Evolutionary conservation across 2,888 invertebrate species (phyloP).

Genomic region (Ephialtes manifestator): DNA sequence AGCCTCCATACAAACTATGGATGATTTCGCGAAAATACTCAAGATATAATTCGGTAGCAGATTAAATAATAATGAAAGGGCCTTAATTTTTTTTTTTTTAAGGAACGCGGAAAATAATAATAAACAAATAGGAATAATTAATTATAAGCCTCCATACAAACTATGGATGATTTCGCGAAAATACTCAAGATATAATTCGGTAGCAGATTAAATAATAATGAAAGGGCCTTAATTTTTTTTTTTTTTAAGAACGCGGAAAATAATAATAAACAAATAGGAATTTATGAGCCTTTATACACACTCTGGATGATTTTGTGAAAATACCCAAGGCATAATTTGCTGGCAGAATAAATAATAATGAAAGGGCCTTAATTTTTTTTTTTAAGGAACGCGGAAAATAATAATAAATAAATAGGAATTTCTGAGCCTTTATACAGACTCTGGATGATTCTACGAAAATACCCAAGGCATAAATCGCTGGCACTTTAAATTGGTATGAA

Average conservation of each 20-base stretch:
- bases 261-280: background rate
- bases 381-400: no score
- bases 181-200: constrained; percentile 53
- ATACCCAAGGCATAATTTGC: constrained; percentile 54
- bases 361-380: background rate
- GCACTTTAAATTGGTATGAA: background rate
- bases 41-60: constrained; percentile 47
- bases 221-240: background rate
- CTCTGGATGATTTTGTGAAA: background rate
- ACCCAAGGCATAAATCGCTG: constrained; percentile 56
- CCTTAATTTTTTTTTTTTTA: no score
- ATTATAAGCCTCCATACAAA: constrained; percentile 52
- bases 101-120: background rate
- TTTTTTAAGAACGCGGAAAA: no score
- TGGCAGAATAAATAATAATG: background rate
- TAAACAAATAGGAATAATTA: background rate
- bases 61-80: background rate
- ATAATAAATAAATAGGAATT: background rate
- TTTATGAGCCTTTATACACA: constrained; percentile 44
- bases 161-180: background rate
- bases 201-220: background rate
- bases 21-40: constrained; percentile 11
- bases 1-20: constrained; percentile 19
- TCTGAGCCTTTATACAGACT: constrained; percentile 53
- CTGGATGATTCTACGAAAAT: background rate